Conservation (phyloP, 2,797 vertebrate species). For the Tachyglossus aculeatus region DNA sequence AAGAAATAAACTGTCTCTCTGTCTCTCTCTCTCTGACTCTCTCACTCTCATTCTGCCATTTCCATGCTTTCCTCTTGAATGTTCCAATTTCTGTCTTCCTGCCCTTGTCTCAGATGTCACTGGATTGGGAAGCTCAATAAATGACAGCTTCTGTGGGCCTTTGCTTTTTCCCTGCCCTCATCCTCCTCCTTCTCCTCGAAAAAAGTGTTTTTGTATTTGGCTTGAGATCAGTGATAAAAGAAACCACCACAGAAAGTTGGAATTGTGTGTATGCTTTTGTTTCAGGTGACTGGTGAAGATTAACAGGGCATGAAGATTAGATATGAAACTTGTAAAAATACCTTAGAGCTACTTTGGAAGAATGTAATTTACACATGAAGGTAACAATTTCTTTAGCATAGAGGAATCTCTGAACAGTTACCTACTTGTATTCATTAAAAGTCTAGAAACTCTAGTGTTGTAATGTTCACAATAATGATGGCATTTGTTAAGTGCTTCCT, state of each 20-base stretch:
- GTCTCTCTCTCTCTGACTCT: constrained; percentile 3
- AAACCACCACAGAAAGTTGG: constrained; percentile 50
- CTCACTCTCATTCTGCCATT: constrained; percentile 48
- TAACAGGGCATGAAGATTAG: constrained; percentile 57
- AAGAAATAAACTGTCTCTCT: constrained; percentile 25
- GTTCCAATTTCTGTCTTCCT: constrained; percentile 42
- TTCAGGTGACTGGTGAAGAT: constrained; percentile 48
- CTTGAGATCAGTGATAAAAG: constrained; percentile 61
- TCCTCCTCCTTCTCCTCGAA: constrained; percentile 13
- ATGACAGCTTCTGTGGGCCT: constrained; percentile 57
- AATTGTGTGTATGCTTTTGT: constrained; percentile 69
- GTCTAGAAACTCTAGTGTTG: too few relatives aligned
- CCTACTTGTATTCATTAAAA: too few relatives aligned
- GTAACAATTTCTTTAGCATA: neutral
- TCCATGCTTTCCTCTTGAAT: constrained; percentile 49
- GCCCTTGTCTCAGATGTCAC: constrained; percentile 63
- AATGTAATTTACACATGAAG: constrained; percentile 60
- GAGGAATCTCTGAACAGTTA: too few relatives aligned
- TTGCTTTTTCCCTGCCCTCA: constrained; percentile 17
- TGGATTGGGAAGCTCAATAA: constrained; percentile 52
- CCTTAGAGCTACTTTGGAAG: constrained; percentile 61
- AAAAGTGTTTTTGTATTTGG: constrained; percentile 46
- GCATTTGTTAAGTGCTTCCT: too few relatives aligned
- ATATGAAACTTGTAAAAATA: constrained; percentile 56
- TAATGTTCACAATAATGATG: too few relatives aligned